phyloP scores from a whole-genome alignment of 2,113 vertebrate species.

The Heterocephalus glaber region DNA sequence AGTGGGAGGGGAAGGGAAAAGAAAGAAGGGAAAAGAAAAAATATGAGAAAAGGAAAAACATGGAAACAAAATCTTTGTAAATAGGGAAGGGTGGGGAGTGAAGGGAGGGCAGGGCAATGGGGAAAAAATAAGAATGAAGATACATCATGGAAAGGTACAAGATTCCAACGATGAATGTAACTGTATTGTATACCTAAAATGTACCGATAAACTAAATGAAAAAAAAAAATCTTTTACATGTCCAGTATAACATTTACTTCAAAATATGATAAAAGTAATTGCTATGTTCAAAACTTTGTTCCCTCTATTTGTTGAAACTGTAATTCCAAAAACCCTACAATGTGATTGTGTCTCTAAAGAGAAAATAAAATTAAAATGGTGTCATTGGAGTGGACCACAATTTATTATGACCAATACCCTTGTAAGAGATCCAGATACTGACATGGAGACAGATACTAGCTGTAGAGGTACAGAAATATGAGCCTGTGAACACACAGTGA shows the following conservation, averaged over 20 bases:
- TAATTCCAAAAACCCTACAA: background rate
- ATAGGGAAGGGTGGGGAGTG: too few species aligned
- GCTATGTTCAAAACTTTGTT: background rate
- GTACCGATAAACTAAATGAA: too few species aligned
- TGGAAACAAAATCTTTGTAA: too few species aligned
- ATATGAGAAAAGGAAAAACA: too few species aligned
- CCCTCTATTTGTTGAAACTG: background rate
- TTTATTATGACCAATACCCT: background rate
- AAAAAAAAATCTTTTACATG: too few species aligned
- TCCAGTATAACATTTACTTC: background rate
- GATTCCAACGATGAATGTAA: too few species aligned
- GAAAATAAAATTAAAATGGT: background rate
- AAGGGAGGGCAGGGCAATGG: too few species aligned
- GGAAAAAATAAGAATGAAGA: too few species aligned
- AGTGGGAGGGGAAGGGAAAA: too few species aligned
- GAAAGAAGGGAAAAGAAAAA: too few species aligned
- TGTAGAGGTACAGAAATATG: background rate
- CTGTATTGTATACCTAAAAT: too few species aligned
- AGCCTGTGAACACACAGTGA: background rate
- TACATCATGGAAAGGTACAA: too few species aligned
- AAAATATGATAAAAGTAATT: background rate
- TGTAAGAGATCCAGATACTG: background rate
- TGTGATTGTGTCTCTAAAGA: background rate
- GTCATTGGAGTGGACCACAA: background rate
- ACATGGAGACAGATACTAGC: background rate